Conservation (phyloP, 2,797 vertebrate genomes). For the Carcharodon carcharias region DNA sequence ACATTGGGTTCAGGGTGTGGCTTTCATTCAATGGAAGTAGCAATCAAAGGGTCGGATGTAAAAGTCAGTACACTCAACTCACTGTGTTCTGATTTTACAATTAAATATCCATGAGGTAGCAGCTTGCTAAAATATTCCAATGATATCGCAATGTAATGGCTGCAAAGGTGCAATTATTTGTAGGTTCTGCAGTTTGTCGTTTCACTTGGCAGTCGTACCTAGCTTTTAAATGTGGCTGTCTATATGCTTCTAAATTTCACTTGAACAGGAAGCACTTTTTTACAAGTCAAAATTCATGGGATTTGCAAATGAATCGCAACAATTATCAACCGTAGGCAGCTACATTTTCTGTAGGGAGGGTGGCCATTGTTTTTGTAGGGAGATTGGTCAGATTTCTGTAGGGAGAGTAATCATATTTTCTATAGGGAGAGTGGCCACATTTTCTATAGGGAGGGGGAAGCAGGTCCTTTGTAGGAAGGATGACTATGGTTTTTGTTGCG, state of each 20-base stretch:
- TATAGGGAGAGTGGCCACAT: too few species aligned
- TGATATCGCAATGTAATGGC: background rate
- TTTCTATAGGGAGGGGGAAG: too few species aligned
- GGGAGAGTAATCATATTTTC: too few species aligned
- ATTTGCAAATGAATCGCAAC: background rate
- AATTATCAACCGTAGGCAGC: too few species aligned
- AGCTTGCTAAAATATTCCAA: background rate
- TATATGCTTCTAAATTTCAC: background rate
- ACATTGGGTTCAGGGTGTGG: background rate
- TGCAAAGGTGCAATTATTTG: background rate
- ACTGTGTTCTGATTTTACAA: too few species aligned
- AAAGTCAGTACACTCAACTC: background rate
- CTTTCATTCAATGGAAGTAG: background rate
- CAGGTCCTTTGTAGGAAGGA: too few species aligned
- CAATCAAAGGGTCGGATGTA: background rate
- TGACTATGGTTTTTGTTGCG: too few species aligned
- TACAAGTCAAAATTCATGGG: background rate
- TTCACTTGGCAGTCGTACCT: background rate
- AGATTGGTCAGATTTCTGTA: too few species aligned
- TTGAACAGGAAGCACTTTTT: background rate
- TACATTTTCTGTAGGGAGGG: too few species aligned
- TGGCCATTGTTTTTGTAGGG: too few species aligned
- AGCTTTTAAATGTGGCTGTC: background rate
- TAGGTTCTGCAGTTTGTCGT: background rate
- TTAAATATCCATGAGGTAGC: too few species aligned